Percentiles rank a stretch among this genome's conserved stretches.
Conservation (phyloP, 2,888 invertebrate species). For the Hydropsyche betteni region DNA sequence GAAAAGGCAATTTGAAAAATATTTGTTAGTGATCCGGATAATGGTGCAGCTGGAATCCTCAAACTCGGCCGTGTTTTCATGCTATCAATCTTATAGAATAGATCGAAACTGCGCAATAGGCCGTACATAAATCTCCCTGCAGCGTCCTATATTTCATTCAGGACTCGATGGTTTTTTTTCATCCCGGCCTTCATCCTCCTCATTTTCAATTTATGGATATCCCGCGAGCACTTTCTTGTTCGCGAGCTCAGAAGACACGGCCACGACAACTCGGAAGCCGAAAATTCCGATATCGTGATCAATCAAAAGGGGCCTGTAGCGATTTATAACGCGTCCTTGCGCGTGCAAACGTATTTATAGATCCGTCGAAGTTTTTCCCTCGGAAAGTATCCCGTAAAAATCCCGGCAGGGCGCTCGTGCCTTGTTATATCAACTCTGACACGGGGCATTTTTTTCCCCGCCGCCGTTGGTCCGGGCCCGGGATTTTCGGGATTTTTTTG, state of each 20-base stretch:
- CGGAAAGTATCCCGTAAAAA: background rate
- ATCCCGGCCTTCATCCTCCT: background rate
- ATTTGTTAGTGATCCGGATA: background rate
- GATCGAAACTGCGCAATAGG: constrained; percentile 23
- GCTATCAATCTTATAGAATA: constrained; percentile 8
- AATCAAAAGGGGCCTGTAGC: too few relatives aligned
- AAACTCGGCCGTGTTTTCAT: constrained; percentile 2
- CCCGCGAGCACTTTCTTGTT: background rate
- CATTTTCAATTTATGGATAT: constrained; percentile 13
- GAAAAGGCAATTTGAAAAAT: too few relatives aligned
- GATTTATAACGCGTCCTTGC: too few relatives aligned
- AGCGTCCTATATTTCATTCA: constrained; percentile 33
- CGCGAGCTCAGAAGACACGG: too few relatives aligned
- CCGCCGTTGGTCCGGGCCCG: background rate
- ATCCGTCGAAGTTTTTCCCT: background rate
- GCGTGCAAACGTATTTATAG: too few relatives aligned
- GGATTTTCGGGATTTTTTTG: constrained; percentile 27
- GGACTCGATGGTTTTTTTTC: constrained; percentile 8
- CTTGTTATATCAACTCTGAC: constrained; percentile 31
- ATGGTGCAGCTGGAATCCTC: constrained; percentile 4
- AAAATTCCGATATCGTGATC: too few relatives aligned
- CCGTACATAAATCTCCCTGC: constrained; percentile 33
- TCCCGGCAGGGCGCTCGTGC: constrained; percentile 17
- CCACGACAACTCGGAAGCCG: too few relatives aligned
- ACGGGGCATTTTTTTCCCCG: constrained; percentile 13